These are phyloP conservation scores for Cephus cinctus DNA, from an alignment of 1,140 invertebrate genomes.

Conservation along the genomic window DNA sequence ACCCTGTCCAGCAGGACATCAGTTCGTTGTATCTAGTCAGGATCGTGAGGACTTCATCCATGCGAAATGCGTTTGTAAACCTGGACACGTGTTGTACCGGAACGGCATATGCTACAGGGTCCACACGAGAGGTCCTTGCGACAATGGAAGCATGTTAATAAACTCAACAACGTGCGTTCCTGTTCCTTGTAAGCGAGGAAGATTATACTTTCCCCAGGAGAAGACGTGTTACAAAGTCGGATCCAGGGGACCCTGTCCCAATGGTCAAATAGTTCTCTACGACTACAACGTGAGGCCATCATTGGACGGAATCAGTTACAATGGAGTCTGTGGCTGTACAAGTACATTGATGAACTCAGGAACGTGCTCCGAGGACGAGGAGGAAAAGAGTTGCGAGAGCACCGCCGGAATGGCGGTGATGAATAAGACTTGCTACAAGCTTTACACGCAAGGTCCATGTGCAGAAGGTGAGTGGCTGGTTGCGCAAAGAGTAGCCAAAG, in stretches of 20 bases:
- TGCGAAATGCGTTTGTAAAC: constrained; percentile 68
- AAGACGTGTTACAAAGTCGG: constrained; percentile 75
- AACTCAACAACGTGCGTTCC: constrained; percentile 61
- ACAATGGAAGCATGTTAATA: constrained; percentile 63
- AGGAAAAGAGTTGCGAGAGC: constrained; percentile 54
- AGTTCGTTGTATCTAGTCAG: constrained; percentile 56
- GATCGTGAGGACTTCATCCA: constrained; percentile 28
- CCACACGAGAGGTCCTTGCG: constrained; percentile 75
- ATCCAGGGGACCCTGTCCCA: constrained; percentile 68
- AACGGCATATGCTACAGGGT: constrained; percentile 72
- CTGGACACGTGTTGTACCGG: constrained; percentile 65
- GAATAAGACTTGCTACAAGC: constrained; percentile 66
- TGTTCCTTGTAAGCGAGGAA: constrained; percentile 69
- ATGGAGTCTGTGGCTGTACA: constrained; percentile 74
- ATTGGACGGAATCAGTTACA: constrained; percentile 76
- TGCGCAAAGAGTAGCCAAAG: constrained; percentile 47
- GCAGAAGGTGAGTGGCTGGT: constrained; percentile 71
- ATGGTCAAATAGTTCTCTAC: constrained; percentile 71
- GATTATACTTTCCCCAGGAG: constrained; percentile 71
- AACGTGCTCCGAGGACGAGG: constrained; percentile 34
- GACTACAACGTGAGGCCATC: constrained; percentile 74
- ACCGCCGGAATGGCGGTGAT: constrained; percentile 63
- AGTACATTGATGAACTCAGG: constrained; percentile 38
- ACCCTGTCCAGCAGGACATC: constrained; percentile 70
- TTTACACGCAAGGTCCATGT: constrained; percentile 75